Evolutionary conservation across 2,888 invertebrate species (phyloP), one percentile per base, ranked within the genome.

Genomic region (Notodonta ziczac): DNA sequence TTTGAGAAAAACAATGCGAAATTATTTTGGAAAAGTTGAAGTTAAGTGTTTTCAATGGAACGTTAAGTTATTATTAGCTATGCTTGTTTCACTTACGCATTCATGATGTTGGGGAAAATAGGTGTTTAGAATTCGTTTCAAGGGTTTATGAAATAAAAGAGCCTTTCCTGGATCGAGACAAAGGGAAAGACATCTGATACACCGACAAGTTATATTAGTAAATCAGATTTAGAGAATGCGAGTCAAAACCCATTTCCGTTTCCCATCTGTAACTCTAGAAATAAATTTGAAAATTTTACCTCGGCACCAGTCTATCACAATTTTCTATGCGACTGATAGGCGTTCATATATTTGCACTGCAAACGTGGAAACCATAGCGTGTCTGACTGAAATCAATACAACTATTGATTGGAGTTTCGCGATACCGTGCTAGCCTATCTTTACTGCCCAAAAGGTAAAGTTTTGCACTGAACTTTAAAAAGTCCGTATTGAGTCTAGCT

Each of bases 401-500:
- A 9, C 44, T 44, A 46, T 46, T n/a, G 46, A 46, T 46, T 6
- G 42, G 8, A 42, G 46, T 46, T 13, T 7, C 4, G 13, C 46
- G 10, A n/a, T 46, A n/a, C 42, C 9, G 24, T 24, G 24, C 2
- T 24, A 24, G 1, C 24, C 24, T 24, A 24, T 24, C 35, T 3
- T 35, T 35, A 35, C 5, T 35, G 4, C 7, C 7, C 42, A 42
- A 12, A 42, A 42, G 4, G 51, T 2, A 35, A 0, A 35, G n/a
- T 16, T 24, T 51, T 5, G 51, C 51, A 1, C 1, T 24, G 24
- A 4, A 51, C 51, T 4, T 51, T 2, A 51, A 24, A 9, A 24
- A 48, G n/a, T 48, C 24, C 32, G 35, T 51, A 24, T 52, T 51
- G 42, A 35, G 35, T 48, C 56, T 10, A 52, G n/a, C 24, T 52